Conservation (phyloP, 2,797 vertebrate genomes). For the Oryzias dopingdopingensis region DNA sequence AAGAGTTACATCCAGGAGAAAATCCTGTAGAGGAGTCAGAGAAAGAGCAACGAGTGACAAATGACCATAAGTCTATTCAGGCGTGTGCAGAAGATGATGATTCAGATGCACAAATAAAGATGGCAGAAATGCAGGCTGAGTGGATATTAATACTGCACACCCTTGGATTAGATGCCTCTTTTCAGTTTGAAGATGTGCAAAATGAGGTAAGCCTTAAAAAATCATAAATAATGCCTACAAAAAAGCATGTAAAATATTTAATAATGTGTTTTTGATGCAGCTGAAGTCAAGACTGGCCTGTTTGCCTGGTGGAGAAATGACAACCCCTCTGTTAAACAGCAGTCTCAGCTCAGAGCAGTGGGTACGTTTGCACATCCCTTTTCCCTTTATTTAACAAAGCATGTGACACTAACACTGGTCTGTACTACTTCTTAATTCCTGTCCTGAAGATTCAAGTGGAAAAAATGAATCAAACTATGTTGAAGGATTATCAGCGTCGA, state of each 20-base stretch:
- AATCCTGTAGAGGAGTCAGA: slow-evolving; percentile 20
- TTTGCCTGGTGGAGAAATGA: slow-evolving; percentile 52
- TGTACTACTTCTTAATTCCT: background rate
- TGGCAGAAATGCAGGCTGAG: slow-evolving; percentile 59
- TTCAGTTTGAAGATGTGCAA: slow-evolving; percentile 52
- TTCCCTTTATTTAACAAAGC: background rate
- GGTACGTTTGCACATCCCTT: slow-evolving; percentile 56
- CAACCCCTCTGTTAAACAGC: slow-evolving; percentile 62
- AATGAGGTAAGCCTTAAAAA: slow-evolving; percentile 41
- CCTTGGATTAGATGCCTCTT: slow-evolving; percentile 71
- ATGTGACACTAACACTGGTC: background rate
- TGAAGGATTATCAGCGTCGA: slow-evolving; percentile 79
- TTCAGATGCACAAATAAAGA: slow-evolving; percentile 16
- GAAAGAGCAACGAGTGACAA: slow-evolving; percentile 64
- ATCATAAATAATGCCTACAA: background rate
- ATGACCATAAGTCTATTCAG: slow-evolving; percentile 20
- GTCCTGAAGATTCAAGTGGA: slow-evolving; percentile 48
- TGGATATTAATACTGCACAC: slow-evolving; percentile 66
- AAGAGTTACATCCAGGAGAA: slow-evolving; percentile 52
- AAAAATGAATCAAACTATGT: slow-evolving; percentile 66
- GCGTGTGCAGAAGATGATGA: slow-evolving; percentile 26
- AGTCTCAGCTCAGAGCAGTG: slow-evolving; percentile 72
- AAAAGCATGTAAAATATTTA: background rate
- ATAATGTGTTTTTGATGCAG: slow-evolving; percentile 41
- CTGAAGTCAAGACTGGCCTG: slow-evolving; percentile 61